Evolutionary conservation across 2,888 invertebrate species (phyloP).

Genomic region (Tenthredo mesomela): DNA sequence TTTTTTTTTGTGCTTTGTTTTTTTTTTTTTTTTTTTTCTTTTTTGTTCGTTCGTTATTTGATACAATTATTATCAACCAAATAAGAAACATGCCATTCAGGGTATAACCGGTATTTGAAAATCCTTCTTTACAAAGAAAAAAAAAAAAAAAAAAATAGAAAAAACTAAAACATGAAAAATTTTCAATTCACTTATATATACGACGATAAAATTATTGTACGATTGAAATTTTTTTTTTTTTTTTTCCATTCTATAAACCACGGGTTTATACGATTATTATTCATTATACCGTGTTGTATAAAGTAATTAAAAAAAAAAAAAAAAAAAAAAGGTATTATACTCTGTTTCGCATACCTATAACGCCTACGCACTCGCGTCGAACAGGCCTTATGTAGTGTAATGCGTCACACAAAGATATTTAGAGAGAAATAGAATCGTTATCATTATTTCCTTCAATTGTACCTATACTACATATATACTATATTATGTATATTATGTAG

Average conservation of each 20-base stretch:
- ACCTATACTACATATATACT: too few species aligned
- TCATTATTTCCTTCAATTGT: slow-evolving; percentile 10
- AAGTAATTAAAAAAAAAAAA: slow-evolving; percentile 7
- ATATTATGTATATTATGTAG: not conserved
- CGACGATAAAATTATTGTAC: slow-evolving; percentile 43
- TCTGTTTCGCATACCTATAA: not conserved
- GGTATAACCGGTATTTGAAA: slow-evolving; percentile 82
- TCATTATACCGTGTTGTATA: slow-evolving; percentile 1
- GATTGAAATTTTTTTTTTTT: slow-evolving; percentile 67
- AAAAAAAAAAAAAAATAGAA: not conserved
- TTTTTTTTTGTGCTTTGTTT: slow-evolving; percentile 59
- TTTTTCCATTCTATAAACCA: slow-evolving; percentile 47
- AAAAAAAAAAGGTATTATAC: not conserved
- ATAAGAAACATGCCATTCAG: slow-evolving; percentile 84
- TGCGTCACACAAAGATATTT: not conserved
- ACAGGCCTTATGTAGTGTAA: not conserved
- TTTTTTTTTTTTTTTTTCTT: slow-evolving; percentile 54
- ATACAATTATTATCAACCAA: slow-evolving; percentile 61
- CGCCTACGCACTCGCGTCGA: not conserved
- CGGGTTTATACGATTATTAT: slow-evolving; percentile 56
- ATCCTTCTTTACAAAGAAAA: not conserved
- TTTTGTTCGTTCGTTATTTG: slow-evolving; percentile 53
- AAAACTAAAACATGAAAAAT: not conserved
- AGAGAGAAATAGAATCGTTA: not conserved
- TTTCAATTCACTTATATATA: slow-evolving; percentile 15